Evolutionary conservation across 2,888 invertebrate species (phyloP), one percentile per base, ranked within the genome.

Genomic region (Temnothorax unifasciatus): DNA sequence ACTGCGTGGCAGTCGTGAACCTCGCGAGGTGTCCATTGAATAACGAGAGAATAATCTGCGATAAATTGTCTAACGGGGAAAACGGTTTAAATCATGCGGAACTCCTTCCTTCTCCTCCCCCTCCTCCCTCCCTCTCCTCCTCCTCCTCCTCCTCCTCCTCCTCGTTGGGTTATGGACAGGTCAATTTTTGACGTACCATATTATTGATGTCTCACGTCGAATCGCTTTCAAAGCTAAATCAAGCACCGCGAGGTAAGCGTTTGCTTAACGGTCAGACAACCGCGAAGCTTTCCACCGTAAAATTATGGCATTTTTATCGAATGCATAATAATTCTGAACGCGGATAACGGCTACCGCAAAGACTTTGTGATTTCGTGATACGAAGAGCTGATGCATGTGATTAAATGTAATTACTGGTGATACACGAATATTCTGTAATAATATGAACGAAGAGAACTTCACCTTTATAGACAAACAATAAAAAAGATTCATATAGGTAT

Each of bases 41-140:
- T 83, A 71, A 84, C 84, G 84, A 81, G 79, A 54, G 69, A 81
- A 71, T 81, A 71, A 84, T 83, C 66, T 69, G 47, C 83, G 83
- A 83, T 77, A 77, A 79, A 83, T 77, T 77, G 77, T 83, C 52
- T 69, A 77, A 69, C 79, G 79, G 79, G 47, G 76, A 81, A 81
- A 81, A 81, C 76, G 79, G 21, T 81, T 79, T 81, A 81, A 81
- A 81, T 81, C 79, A 81, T 38, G 59, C 59, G 57, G 25, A 74
- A 79, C 73, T 57, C n/a, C 44, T 44, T 73, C 25, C 13, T 50
- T 25, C 18, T 52, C 38, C 74, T 47, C 59, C 4, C 29, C 3
- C 29, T 29, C 29, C 29, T 6, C 34, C 34, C 4, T 0, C 34
- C n/a, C n/a, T n/a, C n/a, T 34, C 34, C 34, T 4, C 34, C 34